Conservation (phyloP, 2,797 vertebrate species). For the Botia almorhae region DNA sequence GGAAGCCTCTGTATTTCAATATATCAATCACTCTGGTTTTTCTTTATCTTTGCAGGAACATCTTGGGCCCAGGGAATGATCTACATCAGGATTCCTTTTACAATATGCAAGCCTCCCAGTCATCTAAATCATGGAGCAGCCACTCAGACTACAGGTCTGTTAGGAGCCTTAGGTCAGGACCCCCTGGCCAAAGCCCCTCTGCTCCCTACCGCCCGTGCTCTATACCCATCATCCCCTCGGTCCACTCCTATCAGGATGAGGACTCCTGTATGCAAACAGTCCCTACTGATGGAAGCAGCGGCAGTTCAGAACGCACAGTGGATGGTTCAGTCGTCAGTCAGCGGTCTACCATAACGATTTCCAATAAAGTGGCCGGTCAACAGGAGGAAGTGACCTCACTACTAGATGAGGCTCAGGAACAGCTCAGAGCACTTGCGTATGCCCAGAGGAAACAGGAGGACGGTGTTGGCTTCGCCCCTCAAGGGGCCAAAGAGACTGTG, state of each 20-base stretch:
- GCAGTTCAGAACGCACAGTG: constrained; percentile 29
- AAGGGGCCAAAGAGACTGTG: constrained; percentile 75
- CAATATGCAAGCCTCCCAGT: constrained; percentile 69
- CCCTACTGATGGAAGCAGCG: constrained; percentile 18
- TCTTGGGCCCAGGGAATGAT: constrained; percentile 32
- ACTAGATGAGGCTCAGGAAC: constrained; percentile 74
- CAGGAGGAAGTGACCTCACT: constrained; percentile 69
- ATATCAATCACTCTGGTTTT: not conserved
- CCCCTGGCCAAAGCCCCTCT: constrained; percentile 24
- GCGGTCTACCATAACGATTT: constrained; percentile 24
- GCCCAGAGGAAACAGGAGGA: constrained; percentile 74
- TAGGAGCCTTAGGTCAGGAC: constrained; percentile 33
- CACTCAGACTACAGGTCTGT: constrained; percentile 34
- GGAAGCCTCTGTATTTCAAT: not conserved
- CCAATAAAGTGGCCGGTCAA: constrained; percentile 14
- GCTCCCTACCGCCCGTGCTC: constrained; percentile 71
- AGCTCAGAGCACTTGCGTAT: constrained; percentile 70
- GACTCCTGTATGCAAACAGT: constrained; percentile 78
- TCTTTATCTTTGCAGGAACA: constrained; percentile 46
- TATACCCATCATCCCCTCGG: constrained; percentile 79
- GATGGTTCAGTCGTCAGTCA: constrained; percentile 54
- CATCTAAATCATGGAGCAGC: constrained; percentile 56
- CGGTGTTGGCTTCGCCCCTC: not conserved
- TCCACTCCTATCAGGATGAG: constrained; percentile 75
- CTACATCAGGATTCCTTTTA: constrained; percentile 69